These are phyloP conservation scores for Julus scanicus DNA, from an alignment of 2,888 invertebrate species.

Conservation along the genomic window DNA sequence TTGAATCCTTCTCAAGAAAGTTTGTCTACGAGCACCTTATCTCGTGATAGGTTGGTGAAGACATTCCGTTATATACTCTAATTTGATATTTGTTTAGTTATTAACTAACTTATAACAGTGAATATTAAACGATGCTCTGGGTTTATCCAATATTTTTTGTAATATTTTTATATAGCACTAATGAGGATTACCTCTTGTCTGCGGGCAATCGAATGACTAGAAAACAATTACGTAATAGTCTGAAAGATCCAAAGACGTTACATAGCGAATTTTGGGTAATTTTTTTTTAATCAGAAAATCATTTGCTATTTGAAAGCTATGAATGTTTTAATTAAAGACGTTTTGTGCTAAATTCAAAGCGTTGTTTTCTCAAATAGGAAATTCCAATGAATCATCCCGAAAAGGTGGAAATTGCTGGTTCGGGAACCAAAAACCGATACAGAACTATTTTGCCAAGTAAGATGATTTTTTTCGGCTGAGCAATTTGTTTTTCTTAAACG, in stretches of 20 bases:
- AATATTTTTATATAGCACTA: conserved; percentile 65
- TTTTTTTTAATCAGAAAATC: conserved; percentile 41
- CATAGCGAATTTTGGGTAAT: conserved; percentile 88
- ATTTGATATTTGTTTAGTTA: neutral
- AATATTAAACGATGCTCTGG: neutral
- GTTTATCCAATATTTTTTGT: neutral
- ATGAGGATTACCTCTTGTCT: conserved; percentile 71
- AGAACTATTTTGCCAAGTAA: conserved; percentile 62
- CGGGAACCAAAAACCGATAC: conserved; percentile 77
- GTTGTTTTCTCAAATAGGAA: conserved; percentile 69
- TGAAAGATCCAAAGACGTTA: conserved; percentile 70
- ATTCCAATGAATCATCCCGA: conserved; percentile 92
- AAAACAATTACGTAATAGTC: conserved; percentile 68
- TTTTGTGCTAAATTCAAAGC: neutral
- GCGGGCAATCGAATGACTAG: conserved; percentile 71
- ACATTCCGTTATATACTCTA: too few relatives aligned
- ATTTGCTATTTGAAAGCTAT: too few relatives aligned
- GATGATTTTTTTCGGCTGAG: neutral
- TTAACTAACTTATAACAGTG: neutral
- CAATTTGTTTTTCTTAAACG: neutral
- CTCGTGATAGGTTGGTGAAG: conserved; percentile 55
- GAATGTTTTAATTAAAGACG: neutral
- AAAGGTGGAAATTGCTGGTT: conserved; percentile 87
- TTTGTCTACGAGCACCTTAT: conserved; percentile 59
- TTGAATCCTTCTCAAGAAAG: conserved; percentile 74